These are phyloP conservation scores for Trogon surrucura DNA, from an alignment of 2,113 vertebrate species.

Conservation along the genomic window DNA sequence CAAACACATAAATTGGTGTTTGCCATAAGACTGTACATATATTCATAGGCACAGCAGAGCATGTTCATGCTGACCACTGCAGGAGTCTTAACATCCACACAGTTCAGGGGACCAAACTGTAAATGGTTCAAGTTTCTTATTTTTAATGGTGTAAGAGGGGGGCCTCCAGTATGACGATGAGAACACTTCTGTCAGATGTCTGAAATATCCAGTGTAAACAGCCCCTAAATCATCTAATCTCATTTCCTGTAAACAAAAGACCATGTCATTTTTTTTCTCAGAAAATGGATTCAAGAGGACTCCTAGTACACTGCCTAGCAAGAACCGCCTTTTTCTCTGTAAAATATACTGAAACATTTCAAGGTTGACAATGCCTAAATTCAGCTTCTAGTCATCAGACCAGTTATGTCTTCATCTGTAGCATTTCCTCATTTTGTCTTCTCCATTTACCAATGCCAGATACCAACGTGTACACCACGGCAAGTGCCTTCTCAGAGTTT, in stretches of 20 bases:
- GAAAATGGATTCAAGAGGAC: neutral
- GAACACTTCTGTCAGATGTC: neutral
- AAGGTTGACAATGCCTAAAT: neutral
- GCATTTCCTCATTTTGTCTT: neutral
- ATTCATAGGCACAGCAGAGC: neutral
- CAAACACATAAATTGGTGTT: neutral
- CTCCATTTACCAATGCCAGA: neutral
- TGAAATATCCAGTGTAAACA: slow-evolving; percentile 6
- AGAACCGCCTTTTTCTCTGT: neutral
- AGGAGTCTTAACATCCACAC: neutral
- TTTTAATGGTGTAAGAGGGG: neutral
- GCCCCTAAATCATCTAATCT: slow-evolving; percentile 6
- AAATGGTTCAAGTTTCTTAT: neutral
- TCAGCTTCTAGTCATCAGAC: accelerated
- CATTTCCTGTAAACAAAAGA: slow-evolving; percentile 31
- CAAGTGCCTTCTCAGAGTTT: neutral
- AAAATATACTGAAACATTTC: neutral
- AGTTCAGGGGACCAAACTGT: neutral
- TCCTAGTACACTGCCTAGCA: neutral
- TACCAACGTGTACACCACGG: neutral
- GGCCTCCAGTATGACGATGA: neutral
- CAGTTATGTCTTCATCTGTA: neutral
- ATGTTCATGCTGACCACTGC: neutral
- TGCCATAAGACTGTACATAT: accelerated
- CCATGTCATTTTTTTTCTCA: neutral